Base-by-base conservation (phyloP, 1,140 invertebrate species). In the Globodera rostochiensis region DNA sequence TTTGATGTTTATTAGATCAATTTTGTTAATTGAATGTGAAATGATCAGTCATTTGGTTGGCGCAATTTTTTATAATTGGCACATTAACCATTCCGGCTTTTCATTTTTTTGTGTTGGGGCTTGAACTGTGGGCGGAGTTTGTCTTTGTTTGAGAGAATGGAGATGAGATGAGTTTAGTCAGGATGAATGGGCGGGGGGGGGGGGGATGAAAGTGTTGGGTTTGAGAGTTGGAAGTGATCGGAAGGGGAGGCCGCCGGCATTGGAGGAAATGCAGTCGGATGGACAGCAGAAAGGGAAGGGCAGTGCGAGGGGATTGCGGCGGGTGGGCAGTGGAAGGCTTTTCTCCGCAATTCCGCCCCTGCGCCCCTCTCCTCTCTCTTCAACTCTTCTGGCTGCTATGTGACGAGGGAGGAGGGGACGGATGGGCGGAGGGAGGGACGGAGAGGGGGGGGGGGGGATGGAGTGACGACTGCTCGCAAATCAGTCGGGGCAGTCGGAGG, bases 381-480 rank as follows among this genome's bases (percentile, higher is more conserved):
- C 6, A 60, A 60, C 57, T 60, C 57, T 60, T 36, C 8, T 53
- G 57, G 57, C 57, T 60, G 57, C 19, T 60, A 60, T 60, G 57
- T 60, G 57, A 19, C 57, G 57, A 60, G 11, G 57, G 57, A 60
- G 69, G 69, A 36, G 25, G 9, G 69, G 69, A 71, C 46, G 69
- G 69, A 71, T 71, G 69, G 25, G 69, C 25, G 25, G 69, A 47
- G 69, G 69, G 15, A 2, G 21, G n/a, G 19, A 1, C 1, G 1
- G 46, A 15, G 69, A 21, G 25, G 21, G 69, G 8, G 69, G 69
- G 69, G 69, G 15, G 69, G 69, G n/a, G 25, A 36, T 19, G 13
- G 46, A 47, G 69, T 71, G 69, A 47, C 69, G 69, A 71, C 69
- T 71, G 25, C 69, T 71, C 69, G 69, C 69, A 71, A 25, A 71